phyloP scores from a whole-genome alignment of 2,888 invertebrate species.

The Epistrophe eligans region DNA sequence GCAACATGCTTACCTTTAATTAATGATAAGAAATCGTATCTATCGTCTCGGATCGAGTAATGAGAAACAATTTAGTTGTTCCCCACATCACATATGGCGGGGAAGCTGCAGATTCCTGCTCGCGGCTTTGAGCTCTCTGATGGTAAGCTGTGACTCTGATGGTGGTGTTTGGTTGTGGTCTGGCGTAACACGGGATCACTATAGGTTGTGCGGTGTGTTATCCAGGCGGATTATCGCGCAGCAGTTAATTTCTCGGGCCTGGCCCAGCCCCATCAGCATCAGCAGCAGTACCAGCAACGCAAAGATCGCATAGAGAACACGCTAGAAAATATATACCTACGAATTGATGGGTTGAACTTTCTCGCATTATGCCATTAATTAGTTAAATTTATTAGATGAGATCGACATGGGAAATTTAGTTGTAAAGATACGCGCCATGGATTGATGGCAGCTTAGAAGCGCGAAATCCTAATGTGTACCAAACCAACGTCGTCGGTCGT shows the following conservation, averaged over 20 bases:
- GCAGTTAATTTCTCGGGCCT: slow-evolving; percentile 60
- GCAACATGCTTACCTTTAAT: slow-evolving; percentile 84
- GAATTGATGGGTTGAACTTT: slow-evolving; percentile 76
- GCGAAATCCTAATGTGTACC: slow-evolving; percentile 50
- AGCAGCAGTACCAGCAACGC: neutral
- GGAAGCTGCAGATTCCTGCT: slow-evolving; percentile 44
- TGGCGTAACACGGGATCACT: slow-evolving; percentile 66
- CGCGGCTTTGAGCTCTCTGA: neutral
- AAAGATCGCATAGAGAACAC: slow-evolving; percentile 55
- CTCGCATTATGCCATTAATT: slow-evolving; percentile 82
- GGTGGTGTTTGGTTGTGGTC: slow-evolving; percentile 38
- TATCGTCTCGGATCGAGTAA: slow-evolving; percentile 76
- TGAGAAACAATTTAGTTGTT: slow-evolving; percentile 76
- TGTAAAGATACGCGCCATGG: slow-evolving; percentile 71
- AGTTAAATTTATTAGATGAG: slow-evolving; percentile 83
- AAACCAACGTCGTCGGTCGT: slow-evolving; percentile 11
- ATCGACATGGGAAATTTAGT: slow-evolving; percentile 76
- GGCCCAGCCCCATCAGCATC: slow-evolving; percentile 48
- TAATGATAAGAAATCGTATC: slow-evolving; percentile 83
- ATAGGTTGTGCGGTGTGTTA: slow-evolving; percentile 49
- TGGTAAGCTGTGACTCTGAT: slow-evolving; percentile 3
- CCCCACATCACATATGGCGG: slow-evolving; percentile 45
- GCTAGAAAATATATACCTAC: slow-evolving; percentile 38
- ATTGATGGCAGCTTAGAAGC: slow-evolving; percentile 65
- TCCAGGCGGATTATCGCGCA: slow-evolving; percentile 67